Base-by-base conservation (phyloP, 1,140 invertebrate species). In the Cataglyphis hispanica region DNA sequence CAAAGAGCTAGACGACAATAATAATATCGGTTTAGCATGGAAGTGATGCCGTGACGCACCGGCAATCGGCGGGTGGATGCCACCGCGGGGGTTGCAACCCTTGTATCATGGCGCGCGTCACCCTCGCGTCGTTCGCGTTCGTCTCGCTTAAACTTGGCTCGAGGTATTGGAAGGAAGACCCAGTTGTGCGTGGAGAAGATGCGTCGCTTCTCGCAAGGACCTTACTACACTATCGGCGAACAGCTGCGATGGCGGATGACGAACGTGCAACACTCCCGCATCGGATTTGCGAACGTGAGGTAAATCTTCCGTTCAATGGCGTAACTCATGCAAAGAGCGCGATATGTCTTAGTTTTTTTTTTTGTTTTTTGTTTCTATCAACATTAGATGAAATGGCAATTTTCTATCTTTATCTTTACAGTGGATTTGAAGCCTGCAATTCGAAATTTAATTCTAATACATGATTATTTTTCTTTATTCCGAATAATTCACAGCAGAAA, bases 181-280 rank as follows among this genome's bases (percentile, higher is more conserved):
- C 22, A 2, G 8, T 50, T 50, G 16, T 22, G n/a, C 16, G 19
- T 4, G 6, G 19, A 53, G 34, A 91, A 19, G 34, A 91, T 91
- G 90, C 86, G 84, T 56, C 90, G 89, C 13, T 64, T 87, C 31
- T 86, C 90, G 19, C 60, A 80, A 46, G 50, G 92, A 37, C 91
- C 85, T 34, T 95, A 94, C 46, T 94, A 95, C 74, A 92, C 93
- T 11, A 10, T 83, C 53, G 93, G 72, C 63, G 88, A 93, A 25
- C 93, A 93, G 16, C 83, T 94, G 61, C 92, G 92, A 89, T 95
- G 94, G 94, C 94, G 95, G 78, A 95, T 95, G 94, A 94, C 91
- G 72, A 95, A 95, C 76, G 93, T 95, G 10, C 93, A 91, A 56
- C 93, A 92, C 10, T 90, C 90, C 37, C 93, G 92, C 67, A 93